Conservation (phyloP, 2,797 vertebrate species). For the Nasua narica region DNA sequence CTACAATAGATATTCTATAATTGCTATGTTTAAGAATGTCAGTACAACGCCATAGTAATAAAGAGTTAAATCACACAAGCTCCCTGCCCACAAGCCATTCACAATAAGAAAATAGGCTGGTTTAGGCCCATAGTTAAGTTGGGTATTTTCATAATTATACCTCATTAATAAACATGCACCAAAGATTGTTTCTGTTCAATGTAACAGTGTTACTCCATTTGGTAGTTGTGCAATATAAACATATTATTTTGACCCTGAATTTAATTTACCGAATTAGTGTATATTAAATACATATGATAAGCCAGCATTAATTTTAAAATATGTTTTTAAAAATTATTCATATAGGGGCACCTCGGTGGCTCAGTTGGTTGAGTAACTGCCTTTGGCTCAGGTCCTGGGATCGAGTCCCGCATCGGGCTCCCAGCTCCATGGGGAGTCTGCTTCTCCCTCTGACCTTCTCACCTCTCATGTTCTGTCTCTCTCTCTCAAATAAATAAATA, state of each 20-base stretch:
- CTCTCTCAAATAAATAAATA: too few species aligned
- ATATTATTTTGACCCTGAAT: neutral
- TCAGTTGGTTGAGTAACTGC: too few species aligned
- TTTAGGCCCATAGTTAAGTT: neutral
- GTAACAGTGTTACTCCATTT: neutral
- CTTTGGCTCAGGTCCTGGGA: too few species aligned
- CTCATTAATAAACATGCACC: fast-evolving
- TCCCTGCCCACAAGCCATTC: neutral
- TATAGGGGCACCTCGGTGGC: too few species aligned
- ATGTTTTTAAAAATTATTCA: neutral
- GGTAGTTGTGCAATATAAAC: neutral
- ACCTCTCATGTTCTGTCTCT: too few species aligned
- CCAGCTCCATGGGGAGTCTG: too few species aligned
- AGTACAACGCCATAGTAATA: neutral
- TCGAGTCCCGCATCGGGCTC: too few species aligned
- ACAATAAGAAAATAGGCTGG: neutral
- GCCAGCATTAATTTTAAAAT: neutral
- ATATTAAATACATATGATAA: neutral
- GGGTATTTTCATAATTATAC: neutral
- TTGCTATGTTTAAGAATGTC: neutral
- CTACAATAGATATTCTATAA: neutral
- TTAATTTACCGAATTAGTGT: neutral
- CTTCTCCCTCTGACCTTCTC: too few species aligned
- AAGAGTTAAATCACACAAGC: neutral
- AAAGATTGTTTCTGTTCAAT: neutral